Base-by-base conservation (phyloP, 1,140 invertebrate species). In the Amyelois transitella region DNA sequence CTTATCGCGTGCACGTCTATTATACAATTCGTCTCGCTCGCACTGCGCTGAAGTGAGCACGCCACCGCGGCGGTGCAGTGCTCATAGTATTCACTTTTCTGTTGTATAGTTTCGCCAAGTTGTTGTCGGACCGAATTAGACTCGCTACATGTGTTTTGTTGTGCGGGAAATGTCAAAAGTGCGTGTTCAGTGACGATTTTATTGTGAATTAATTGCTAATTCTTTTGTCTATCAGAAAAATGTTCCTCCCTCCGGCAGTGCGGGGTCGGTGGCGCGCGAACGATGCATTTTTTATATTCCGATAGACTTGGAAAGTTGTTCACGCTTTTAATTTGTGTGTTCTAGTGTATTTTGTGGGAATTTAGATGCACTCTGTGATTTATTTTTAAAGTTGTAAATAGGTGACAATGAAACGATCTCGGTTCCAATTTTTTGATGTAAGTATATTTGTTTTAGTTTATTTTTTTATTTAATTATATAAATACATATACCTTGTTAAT, bases 41-140 rank as follows among this genome's bases (percentile, higher is more conserved):
- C 55, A 60, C 54, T 53, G 55, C 59, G 66, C 66, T 56, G 56
- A 64, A 53, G 20, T 43, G 38, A 19, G 32, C 57, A 51, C 51
- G 60, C 43, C 62, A 43, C 12, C 25, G 32, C n/a, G 12, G 43
- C 32, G 32, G 48, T 22, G 50, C 51, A 51, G 20, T 61, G 58
- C n/a, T n/a, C n/a, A 64, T 64, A 66, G 60, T 72, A 72, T 75
- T 73, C 73, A 69, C 60, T 77, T 75, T 74, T 79, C 72, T 75
- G 62, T 44, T 44, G 43, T 65, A 56, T 69, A 65, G 72, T 75
- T 72, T 76, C 71, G 75, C 70, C 72, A 77, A 75, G 70, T 75
- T 66, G 66, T 47, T 69, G 73, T 63, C 64, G 75, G 45, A 58
- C 68, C 47, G 70, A 73, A 64, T 69, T 71, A 67, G 69, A 68